Evolutionary conservation across 2,113 vertebrate genomes (phyloP).

Genomic region (Malurus elegans): DNA sequence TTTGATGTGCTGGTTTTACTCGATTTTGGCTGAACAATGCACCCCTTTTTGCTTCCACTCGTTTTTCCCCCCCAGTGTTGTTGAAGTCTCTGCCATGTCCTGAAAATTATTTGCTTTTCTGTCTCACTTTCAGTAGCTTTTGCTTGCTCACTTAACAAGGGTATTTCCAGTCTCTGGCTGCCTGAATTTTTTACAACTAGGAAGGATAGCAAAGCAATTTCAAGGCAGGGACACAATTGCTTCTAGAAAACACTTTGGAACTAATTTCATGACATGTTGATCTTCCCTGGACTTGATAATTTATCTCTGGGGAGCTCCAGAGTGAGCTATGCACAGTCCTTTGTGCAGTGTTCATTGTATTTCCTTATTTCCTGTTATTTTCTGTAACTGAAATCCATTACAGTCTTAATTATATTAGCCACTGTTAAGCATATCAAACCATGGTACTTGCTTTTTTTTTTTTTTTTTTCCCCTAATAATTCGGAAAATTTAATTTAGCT

Average conservation of each 20-base stretch:
- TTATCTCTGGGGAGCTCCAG: not conserved
- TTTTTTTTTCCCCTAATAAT: not conserved
- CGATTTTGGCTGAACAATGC: not conserved
- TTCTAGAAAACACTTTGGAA: constrained; percentile 26
- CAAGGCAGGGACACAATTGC: not conserved
- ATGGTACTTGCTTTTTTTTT: not conserved
- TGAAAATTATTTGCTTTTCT: not conserved
- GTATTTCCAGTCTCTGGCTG: not conserved
- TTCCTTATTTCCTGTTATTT: constrained; percentile 17
- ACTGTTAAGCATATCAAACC: constrained; percentile 32
- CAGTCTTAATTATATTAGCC: constrained; percentile 37
- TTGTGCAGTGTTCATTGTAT: not conserved
- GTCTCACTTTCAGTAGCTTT: not conserved
- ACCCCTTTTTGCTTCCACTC: not conserved
- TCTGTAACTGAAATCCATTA: constrained; percentile 35
- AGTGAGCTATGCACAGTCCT: not conserved
- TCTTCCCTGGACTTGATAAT: not conserved
- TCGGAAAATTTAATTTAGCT: constrained; percentile 58
- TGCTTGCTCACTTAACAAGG: not conserved
- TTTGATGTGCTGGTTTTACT: not conserved
- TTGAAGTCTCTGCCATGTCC: not conserved
- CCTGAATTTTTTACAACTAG: not conserved
- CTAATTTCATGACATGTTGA: not conserved
- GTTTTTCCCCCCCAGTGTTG: accelerated
- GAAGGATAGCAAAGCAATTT: constrained; percentile 21